Evolutionary conservation across 2,113 vertebrate genomes (phyloP).

Genomic region (Leucoraja erinaceus): DNA sequence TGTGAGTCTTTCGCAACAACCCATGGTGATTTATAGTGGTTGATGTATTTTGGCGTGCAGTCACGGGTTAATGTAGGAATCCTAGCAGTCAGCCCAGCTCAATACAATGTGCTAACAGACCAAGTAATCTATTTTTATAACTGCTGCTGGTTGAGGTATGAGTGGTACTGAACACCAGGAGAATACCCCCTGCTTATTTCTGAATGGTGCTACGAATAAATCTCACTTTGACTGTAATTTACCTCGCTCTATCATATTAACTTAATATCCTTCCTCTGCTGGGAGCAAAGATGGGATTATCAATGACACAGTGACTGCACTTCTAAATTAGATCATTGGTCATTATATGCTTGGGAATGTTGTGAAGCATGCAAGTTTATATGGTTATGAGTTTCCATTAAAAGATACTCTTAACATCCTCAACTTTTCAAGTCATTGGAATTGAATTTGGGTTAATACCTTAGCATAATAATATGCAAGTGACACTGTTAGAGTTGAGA

Average conservation of each 20-base stretch:
- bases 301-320: no score
- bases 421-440: no score
- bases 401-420: no score
- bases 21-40: not conserved
- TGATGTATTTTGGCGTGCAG: not conserved
- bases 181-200: not conserved
- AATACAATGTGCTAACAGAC: not conserved
- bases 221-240: no score
- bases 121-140: not conserved
- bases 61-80: not conserved
- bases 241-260: no score
- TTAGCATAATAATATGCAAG: not conserved
- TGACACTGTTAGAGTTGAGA: not conserved
- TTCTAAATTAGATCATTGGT: no score
- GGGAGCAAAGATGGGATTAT: no score
- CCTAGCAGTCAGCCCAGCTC: not conserved
- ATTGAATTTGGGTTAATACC: not conserved
- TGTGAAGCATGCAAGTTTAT: no score
- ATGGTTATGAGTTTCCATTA: no score
- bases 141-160: not conserved
- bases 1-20: not conserved
- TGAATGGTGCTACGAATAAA: no score
- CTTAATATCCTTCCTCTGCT: no score
- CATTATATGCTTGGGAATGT: no score
- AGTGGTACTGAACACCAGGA: not conserved